phyloP scores from a whole-genome alignment of 2,888 invertebrate genomes.

The Blastobasis adustella region DNA sequence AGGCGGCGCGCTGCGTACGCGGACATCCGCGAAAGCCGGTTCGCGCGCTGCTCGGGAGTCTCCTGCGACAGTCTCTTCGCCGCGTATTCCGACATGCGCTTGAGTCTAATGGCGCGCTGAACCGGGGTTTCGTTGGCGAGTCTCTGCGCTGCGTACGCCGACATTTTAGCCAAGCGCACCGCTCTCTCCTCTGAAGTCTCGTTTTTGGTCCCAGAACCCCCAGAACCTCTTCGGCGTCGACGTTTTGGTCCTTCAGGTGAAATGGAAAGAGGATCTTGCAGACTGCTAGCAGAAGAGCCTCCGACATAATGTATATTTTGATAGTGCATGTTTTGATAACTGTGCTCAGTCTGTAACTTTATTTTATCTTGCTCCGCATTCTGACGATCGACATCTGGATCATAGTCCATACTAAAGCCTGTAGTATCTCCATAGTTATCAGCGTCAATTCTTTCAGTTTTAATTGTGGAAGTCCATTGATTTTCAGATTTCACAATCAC shows the following conservation, averaged over 20 bases:
- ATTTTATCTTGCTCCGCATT: slow-evolving; percentile 34
- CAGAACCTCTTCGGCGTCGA: slow-evolving; percentile 21
- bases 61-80: slow-evolving; percentile 53
- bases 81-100: slow-evolving; percentile 64
- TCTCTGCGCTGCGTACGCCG: slow-evolving; percentile 60
- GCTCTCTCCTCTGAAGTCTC: slow-evolving; percentile 53
- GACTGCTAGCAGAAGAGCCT: too few species aligned
- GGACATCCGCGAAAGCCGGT: slow-evolving; percentile 58
- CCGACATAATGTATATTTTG: too few species aligned
- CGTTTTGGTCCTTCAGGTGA: slow-evolving; percentile 10
- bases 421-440: slow-evolving; percentile 20
- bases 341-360: not conserved
- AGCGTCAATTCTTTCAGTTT: slow-evolving; percentile 29
- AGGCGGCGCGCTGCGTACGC: slow-evolving; percentile 59
- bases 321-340: not conserved
- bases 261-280: slow-evolving; percentile 7
- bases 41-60: slow-evolving; percentile 51
- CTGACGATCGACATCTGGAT: slow-evolving; percentile 16
- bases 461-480: slow-evolving; percentile 51
- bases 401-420: slow-evolving; percentile 30
- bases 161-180: slow-evolving; percentile 55
- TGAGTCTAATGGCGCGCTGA: slow-evolving; percentile 48
- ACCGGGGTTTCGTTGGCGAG: slow-evolving; percentile 59
- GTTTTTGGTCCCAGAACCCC: slow-evolving; percentile 25
- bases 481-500: slow-evolving; percentile 57